Evolutionary conservation across 1,140 invertebrate genomes (phyloP).

Genomic region (Drosophila murphyi): DNA sequence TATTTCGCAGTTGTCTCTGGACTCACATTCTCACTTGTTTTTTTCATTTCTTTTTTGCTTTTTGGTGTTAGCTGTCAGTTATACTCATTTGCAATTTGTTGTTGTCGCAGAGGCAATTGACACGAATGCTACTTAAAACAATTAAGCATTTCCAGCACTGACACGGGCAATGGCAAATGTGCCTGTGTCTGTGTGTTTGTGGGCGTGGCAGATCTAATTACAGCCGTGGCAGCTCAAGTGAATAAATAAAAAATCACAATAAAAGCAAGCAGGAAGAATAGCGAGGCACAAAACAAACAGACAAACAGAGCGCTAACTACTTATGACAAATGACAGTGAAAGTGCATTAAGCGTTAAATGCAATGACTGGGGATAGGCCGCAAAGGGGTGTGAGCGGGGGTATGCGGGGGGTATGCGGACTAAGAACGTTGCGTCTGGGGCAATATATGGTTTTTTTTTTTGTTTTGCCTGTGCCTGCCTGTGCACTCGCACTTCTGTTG

Average conservation of each 20-base stretch:
- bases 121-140: slow-evolving; percentile 47
- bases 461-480: slow-evolving; percentile 4
- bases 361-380: background rate
- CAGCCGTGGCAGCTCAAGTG: slow-evolving; percentile 57
- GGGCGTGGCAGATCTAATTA: slow-evolving; percentile 69
- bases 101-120: slow-evolving; percentile 31
- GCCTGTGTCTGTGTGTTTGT: background rate
- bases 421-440: slow-evolving; percentile 33
- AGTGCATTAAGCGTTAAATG: slow-evolving; percentile 68
- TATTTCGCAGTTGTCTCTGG: too few relatives aligned
- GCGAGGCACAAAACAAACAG: slow-evolving; percentile 16
- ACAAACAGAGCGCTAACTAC: slow-evolving; percentile 67
- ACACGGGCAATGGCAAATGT: background rate
- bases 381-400: background rate
- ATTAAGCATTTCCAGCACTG: slow-evolving; percentile 47
- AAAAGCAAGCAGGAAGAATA: slow-evolving; percentile 34
- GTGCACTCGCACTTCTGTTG: slow-evolving; percentile 19
- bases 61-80: background rate
- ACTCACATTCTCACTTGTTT: too few relatives aligned
- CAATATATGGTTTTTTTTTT: slow-evolving; percentile 58
- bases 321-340: slow-evolving; percentile 75
- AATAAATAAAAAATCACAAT: slow-evolving; percentile 52
- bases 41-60: background rate
- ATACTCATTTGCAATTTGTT: background rate
- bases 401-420: background rate